Conservation (phyloP, 2,888 invertebrate genomes). For the Tipula confusa region DNA sequence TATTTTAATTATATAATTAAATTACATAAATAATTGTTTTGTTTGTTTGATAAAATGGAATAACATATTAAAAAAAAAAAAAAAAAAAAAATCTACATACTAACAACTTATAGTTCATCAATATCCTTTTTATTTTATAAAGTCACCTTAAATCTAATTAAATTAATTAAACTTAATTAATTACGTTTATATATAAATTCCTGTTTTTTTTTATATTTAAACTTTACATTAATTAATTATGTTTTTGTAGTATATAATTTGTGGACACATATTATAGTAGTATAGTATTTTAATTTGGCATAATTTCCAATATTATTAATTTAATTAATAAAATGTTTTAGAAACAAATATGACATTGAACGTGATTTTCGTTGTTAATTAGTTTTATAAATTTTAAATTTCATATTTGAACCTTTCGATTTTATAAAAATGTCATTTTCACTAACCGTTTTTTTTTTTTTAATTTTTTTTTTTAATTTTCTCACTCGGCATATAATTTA, state of each 20-base stretch:
- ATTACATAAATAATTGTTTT: not conserved
- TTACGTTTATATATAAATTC: constrained; percentile 7
- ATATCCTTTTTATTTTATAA: not conserved
- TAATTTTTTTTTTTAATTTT: no score
- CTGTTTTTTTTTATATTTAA: not conserved
- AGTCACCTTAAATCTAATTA: not conserved
- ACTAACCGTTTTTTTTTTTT: constrained; percentile 12
- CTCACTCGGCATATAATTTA: not conserved
- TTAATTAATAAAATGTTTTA: not conserved
- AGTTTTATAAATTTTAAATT: not conserved
- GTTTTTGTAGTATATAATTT: not conserved
- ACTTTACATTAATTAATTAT: not conserved
- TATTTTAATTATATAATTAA: constrained; percentile 16
- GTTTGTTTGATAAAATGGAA: not conserved
- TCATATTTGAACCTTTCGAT: not conserved
- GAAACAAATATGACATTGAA: not conserved
- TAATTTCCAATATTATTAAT: not conserved
- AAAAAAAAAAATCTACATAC: not conserved
- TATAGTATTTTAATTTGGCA: not conserved
- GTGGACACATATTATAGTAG: constrained; percentile 7
- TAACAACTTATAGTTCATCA: not conserved
- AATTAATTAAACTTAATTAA: not conserved
- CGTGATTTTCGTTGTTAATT: not conserved
- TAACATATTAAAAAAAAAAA: not conserved
- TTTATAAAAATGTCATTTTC: not conserved